Base-by-base conservation (phyloP, 2,888 invertebrate species). In the Amiota communis region DNA sequence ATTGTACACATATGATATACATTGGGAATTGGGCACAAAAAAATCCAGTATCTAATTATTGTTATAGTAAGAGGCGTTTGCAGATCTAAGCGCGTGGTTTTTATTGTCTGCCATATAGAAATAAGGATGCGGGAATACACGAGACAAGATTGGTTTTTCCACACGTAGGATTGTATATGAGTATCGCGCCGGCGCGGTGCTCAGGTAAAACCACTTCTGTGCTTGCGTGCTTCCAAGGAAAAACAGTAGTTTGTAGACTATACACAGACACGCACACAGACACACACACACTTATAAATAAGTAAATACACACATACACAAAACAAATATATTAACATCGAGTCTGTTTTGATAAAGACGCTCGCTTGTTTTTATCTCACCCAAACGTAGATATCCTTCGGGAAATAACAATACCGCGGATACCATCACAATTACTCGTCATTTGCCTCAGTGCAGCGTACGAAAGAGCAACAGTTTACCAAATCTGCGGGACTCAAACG, bases 381-480 rank as follows among this genome's bases (percentile, higher is more conserved):
- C 86, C 81, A 74, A 78, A 67, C 80, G 79, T 87, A 93, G 95
- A 87, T 95, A 95, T 90, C 95, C 95, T 71, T 95, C 95, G 73
- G 95, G 94, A 79, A 93, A 94, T 81, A 94, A 94, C 86, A 94
- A 94, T 79, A 87, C 88, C 71, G 84, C 86, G 71, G 91, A 92
- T 87, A 91, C 91, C 79, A 91, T 91, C 76, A 77, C 81, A 12
- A 90, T 91, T 84, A 91, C 90, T 81, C 91, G 92, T 80, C 92
- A 93, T 77, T 85, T 89, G 71, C 86, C 83, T 87, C 92, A 87
- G 88, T 92, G 90, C 90, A 92, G 90, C 81, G 92, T 91, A 79
- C 92, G 90, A 75, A 95, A 94, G 90, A 95, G 95, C 90, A 94
- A 93, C 90, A 96, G 95, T 90, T 92, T 95, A 91, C 96, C 96